A percentile compares a stretch with the other conserved stretches of the same genome.
Evolutionary conservation across 2,888 invertebrate genomes (phyloP).

Genomic region (Polia nebulosa): DNA sequence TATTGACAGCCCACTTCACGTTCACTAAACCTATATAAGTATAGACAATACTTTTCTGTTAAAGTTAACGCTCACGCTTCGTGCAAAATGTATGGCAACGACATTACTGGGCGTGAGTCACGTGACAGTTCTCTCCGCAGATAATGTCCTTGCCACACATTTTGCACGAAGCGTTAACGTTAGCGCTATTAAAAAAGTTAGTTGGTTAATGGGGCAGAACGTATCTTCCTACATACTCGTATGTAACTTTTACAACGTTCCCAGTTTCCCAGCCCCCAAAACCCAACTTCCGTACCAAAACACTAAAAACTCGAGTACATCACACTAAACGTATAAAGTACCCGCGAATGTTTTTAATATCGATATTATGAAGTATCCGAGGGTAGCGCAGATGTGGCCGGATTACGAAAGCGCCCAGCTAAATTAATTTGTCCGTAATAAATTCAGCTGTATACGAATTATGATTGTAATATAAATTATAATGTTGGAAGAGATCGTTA

Average conservation of each 20-base stretch:
- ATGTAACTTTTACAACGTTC: neutral
- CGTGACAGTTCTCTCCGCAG: too few species aligned
- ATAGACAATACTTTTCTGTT: too few species aligned
- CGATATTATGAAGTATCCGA: constrained; percentile 70
- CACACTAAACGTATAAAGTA: constrained; percentile 46
- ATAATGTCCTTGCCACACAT: too few species aligned
- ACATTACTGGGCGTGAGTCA: too few species aligned
- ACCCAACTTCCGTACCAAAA: neutral
- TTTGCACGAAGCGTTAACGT: too few species aligned
- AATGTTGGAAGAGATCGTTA: constrained; percentile 65
- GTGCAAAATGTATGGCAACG: too few species aligned
- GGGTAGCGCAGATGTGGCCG: constrained; percentile 75
- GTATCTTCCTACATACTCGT: too few species aligned
- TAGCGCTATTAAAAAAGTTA: too few species aligned
- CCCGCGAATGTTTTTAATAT: constrained; percentile 73
- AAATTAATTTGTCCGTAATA: constrained; percentile 83
- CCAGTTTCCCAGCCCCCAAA: neutral
- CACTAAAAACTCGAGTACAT: constrained; percentile 29
- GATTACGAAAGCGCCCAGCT: constrained; percentile 73
- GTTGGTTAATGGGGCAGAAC: too few species aligned
- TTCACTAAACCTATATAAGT: too few species aligned
- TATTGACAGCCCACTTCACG: too few species aligned
- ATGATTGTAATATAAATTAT: constrained; percentile 83
- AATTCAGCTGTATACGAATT: constrained; percentile 80
- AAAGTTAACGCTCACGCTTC: too few species aligned